Percentiles rank a stretch among this genome's conserved stretches.
These are phyloP conservation scores for Grammomys dolichurus DNA, from an alignment of 2,113 vertebrate genomes.

Conservation along the genomic window DNA sequence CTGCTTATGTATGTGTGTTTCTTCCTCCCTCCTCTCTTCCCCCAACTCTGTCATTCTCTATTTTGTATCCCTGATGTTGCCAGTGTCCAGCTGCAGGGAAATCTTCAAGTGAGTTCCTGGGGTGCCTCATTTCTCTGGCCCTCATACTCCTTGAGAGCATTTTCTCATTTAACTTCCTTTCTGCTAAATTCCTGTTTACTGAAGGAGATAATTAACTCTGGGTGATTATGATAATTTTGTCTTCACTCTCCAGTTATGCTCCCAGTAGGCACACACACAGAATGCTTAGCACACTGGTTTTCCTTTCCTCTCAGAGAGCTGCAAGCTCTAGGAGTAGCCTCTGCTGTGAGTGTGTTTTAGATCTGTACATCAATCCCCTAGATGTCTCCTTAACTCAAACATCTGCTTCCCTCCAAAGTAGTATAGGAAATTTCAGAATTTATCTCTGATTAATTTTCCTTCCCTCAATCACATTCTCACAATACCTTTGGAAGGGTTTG, in stretches of 20 bases:
- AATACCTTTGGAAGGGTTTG: not conserved
- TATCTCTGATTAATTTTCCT: not conserved
- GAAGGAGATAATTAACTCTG: slow-evolving; percentile 82
- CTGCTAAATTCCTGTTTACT: slow-evolving; percentile 83
- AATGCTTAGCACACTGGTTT: slow-evolving; percentile 72
- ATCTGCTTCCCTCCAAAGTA: slow-evolving; percentile 47
- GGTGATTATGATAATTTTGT: slow-evolving; percentile 83
- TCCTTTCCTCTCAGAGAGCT: slow-evolving; percentile 50
- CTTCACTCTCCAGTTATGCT: slow-evolving; percentile 80
- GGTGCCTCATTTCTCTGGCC: slow-evolving; percentile 55
- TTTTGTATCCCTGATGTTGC: not conserved
- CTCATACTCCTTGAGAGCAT: slow-evolving; percentile 49
- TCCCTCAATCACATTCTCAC: not conserved
- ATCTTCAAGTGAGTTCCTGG: not conserved
- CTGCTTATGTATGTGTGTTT: not conserved
- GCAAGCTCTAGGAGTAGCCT: slow-evolving; percentile 45
- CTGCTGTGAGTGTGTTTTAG: slow-evolving; percentile 34
- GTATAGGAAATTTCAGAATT: slow-evolving; percentile 22
- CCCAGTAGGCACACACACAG: slow-evolving; percentile 68
- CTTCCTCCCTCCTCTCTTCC: not conserved
- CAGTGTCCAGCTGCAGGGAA: slow-evolving; percentile 19
- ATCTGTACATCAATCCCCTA: slow-evolving; percentile 24
- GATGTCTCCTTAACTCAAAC: slow-evolving; percentile 40
- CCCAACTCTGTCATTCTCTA: not conserved
- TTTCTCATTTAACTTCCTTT: slow-evolving; percentile 82